phyloP scores from a whole-genome alignment of 2,888 invertebrate genomes.

The Fragum sueziense region DNA sequence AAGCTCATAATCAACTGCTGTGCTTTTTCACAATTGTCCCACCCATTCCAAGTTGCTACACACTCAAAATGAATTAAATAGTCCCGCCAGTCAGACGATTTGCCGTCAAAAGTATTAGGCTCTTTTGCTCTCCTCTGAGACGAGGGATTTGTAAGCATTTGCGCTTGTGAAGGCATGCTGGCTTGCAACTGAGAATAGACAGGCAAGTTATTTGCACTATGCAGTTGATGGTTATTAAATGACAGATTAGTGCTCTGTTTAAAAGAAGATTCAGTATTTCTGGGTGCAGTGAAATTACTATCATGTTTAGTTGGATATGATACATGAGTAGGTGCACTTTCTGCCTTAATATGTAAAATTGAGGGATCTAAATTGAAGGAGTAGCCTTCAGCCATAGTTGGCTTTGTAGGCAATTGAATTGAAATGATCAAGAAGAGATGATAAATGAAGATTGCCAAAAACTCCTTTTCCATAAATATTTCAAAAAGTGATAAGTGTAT shows the following conservation, averaged over 20 bases:
- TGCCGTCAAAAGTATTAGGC: constrained; percentile 55
- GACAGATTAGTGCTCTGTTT: neutral
- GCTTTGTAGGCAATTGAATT: neutral
- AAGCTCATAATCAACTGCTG: constrained; percentile 43
- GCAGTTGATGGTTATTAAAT: neutral
- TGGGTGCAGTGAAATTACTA: neutral
- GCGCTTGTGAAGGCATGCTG: neutral
- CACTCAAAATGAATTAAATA: constrained; percentile 60
- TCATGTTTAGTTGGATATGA: too few relatives aligned
- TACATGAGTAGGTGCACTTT: too few relatives aligned
- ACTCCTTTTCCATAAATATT: neutral
- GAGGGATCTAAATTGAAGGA: neutral
- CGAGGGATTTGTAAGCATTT: neutral
- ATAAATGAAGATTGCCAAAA: neutral
- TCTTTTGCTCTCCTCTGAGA: constrained; percentile 41
- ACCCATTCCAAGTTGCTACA: constrained; percentile 54
- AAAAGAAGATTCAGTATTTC: too few relatives aligned
- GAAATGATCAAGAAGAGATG: neutral
- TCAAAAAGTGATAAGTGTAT: neutral
- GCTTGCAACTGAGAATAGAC: neutral
- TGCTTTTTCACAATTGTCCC: constrained; percentile 39
- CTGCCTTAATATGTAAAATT: neutral
- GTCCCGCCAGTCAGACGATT: constrained; percentile 50
- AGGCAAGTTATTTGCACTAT: neutral
- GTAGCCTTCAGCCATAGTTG: neutral